Evolutionary conservation across 2,888 invertebrate species (phyloP).

Genomic region (Frankliniella fusca): DNA sequence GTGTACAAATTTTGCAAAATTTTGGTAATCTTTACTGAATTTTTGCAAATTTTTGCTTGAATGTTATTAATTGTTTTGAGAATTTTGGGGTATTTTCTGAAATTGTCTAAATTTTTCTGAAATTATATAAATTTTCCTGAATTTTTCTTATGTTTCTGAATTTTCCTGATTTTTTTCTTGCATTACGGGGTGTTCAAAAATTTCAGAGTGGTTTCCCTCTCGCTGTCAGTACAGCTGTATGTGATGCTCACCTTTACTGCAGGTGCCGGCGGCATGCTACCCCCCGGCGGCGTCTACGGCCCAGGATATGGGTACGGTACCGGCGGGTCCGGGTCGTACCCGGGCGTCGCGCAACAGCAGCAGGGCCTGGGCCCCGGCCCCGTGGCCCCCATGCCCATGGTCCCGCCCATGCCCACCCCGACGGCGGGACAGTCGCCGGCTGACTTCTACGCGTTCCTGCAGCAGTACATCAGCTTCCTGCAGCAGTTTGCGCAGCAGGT

Average conservation of each 20-base stretch:
- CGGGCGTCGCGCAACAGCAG: not conserved
- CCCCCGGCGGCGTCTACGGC: not conserved
- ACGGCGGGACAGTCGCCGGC: not conserved
- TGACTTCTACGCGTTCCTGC: conserved; percentile 5
- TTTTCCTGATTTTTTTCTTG: not conserved
- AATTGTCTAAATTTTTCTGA: no score
- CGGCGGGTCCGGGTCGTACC: not conserved
- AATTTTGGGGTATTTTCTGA: no score
- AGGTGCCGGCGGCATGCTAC: not conserved
- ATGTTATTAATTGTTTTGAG: no score
- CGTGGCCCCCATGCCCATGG: not conserved
- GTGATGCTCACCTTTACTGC: not conserved
- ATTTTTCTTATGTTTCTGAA: not conserved
- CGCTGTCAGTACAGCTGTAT: not conserved
- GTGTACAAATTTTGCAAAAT: no score
- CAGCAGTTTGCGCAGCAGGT: conserved; percentile 15
- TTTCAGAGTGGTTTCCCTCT: not conserved
- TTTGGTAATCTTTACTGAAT: no score
- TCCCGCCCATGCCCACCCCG: not conserved
- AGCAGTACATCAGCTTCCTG: conserved; percentile 10
- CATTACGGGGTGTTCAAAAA: not conserved
- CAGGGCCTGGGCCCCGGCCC: not conserved
- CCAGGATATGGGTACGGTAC: not conserved
- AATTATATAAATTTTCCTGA: no score
- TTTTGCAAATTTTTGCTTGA: no score